Base-by-base conservation (phyloP, 2,113 vertebrate species). In the Clinocottus analis region DNA sequence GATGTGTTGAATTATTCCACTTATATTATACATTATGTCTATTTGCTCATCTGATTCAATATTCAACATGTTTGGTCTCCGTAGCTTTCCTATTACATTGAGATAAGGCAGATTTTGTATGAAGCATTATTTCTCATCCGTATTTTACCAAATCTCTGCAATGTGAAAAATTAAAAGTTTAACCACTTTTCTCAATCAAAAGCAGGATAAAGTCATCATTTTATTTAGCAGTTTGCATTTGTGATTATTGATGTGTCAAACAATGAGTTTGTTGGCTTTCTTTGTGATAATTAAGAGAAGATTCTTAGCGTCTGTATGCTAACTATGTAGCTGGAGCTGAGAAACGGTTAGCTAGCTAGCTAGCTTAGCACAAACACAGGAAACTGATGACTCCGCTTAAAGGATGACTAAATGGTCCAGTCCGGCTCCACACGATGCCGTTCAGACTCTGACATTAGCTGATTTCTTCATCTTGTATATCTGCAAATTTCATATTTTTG, bases 161-260 rank as follows among this genome's bases (percentile, higher is more conserved):
- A 1, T 72, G 68, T 77, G 49, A 83, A 75, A 49, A 33, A 85
- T 55, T 74, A 62, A 66, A 71, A 66, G 49, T 70, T 73, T 9
- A 71, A 86, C 67, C 81, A 84, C 79, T 84, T 77, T 75, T 35
- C 60, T 56, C 5, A 41, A 61, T n/a, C 33, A 51, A 59, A 7
- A 51, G 10, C 27, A 21, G 16, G 1, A 5, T 21, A 14, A 19
- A 6, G 25, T 13, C 49, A 21, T 64, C 23, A 10, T 3, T 11
- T 3, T 6, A 8, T 31, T 25, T 10, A 35, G 7, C 21, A 23
- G 41, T 16, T 19, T 51, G 11, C 5, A 13, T 37, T 5, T 51
- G 16, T 29, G 31, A 39, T 41, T 25, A 29, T 65, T 33, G n/a
- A 11, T 43, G 12, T 43, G 23, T 51, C 11, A 17, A 21, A 51